Evolutionary conservation across 2,888 invertebrate species (phyloP).

Genomic region (Geotrupes spiniger): DNA sequence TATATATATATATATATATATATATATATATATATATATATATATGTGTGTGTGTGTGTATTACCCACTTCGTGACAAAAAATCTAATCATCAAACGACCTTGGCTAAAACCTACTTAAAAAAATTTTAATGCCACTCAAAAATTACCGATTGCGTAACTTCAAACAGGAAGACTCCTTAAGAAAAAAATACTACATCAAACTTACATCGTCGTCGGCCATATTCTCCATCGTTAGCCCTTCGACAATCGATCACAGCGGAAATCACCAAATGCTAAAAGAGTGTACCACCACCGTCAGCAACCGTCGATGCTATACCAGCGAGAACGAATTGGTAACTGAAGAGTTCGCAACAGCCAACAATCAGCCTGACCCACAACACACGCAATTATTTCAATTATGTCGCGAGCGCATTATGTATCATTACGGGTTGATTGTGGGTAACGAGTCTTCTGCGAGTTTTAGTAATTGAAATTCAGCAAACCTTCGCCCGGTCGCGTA

Average conservation of each 20-base stretch:
- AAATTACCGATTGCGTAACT: no score
- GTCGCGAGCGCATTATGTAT: conserved; percentile 31
- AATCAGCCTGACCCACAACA: conserved; percentile 30
- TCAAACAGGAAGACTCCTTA: no score
- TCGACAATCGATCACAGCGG: no score
- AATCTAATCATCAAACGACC: neutral
- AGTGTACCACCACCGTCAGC: neutral
- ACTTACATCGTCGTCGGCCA: conserved; percentile 26
- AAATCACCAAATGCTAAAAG: neutral
- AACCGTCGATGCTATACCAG: conserved; percentile 13
- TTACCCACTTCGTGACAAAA: neutral
- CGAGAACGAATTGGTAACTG: conserved; percentile 25
- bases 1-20: no score
- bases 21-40: no score
- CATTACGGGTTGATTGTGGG: conserved; percentile 26
- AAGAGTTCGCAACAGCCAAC: conserved; percentile 25
- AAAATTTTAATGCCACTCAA: no score
- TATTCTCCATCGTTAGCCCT: conserved; percentile 12
- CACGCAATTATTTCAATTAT: conserved; percentile 35
- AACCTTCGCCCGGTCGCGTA: no score
- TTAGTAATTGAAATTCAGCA: conserved; percentile 4
- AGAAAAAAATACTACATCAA: neutral
- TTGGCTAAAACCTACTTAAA: neutral
- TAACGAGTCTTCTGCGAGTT: conserved; percentile 11
- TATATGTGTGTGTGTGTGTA: no score